Conservation (phyloP, 2,888 invertebrate genomes). For the Antitype chi region DNA sequence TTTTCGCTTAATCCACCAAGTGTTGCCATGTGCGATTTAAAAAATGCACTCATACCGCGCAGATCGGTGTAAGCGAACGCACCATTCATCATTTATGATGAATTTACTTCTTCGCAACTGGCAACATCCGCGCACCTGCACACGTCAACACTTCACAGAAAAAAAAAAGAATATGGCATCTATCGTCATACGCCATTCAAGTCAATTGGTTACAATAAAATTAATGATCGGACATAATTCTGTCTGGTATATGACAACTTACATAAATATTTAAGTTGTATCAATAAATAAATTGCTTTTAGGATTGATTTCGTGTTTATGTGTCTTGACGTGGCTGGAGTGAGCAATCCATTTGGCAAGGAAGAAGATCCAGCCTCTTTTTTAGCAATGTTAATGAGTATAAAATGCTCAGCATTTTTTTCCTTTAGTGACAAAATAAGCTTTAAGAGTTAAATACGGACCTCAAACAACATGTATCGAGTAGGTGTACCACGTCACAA, state of each 20-base stretch:
- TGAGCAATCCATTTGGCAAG: slow-evolving; percentile 27
- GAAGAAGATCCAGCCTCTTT: slow-evolving; percentile 27
- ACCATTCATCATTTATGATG: slow-evolving; percentile 81
- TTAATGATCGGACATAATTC: slow-evolving; percentile 81
- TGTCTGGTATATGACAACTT: slow-evolving; percentile 71
- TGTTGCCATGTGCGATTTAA: slow-evolving; percentile 56
- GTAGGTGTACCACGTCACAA: neutral
- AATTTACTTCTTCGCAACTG: slow-evolving; percentile 77
- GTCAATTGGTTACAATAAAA: slow-evolving; percentile 85
- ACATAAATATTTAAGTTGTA: slow-evolving; percentile 71
- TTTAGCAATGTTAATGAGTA: slow-evolving; percentile 1
- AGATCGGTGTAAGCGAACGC: slow-evolving; percentile 63
- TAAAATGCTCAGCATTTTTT: neutral
- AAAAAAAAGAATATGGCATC: slow-evolving; percentile 71
- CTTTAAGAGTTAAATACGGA: neutral
- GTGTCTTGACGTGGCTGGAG: slow-evolving; percentile 38
- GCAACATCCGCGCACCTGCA: slow-evolving; percentile 82
- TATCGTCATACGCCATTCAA: slow-evolving; percentile 82
- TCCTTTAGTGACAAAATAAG: neutral
- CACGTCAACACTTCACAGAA: slow-evolving; percentile 73
- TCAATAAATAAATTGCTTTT: slow-evolving; percentile 60
- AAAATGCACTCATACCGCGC: slow-evolving; percentile 63
- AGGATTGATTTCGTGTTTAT: slow-evolving; percentile 53
- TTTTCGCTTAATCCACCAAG: slow-evolving; percentile 59
- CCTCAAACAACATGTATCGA: neutral